Evolutionary conservation across 2,113 vertebrate species (phyloP).

Genomic region (Plecotus auritus): DNA sequence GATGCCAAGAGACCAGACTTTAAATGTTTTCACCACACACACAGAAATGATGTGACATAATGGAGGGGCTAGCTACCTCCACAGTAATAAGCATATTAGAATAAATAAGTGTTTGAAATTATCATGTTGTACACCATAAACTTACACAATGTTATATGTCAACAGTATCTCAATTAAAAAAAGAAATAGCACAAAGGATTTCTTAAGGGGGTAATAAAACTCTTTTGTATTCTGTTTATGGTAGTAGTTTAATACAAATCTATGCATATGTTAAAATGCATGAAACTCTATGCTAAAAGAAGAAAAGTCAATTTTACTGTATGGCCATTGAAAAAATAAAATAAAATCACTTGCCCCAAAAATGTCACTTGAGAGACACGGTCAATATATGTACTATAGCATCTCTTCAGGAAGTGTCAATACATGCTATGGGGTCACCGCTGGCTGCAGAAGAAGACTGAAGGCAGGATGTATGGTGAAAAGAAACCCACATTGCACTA

Average conservation of each 20-base stretch:
- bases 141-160: background rate
- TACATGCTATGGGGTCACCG: background rate
- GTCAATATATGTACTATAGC: background rate
- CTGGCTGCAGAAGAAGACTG: background rate
- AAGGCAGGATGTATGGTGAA: background rate
- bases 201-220: background rate
- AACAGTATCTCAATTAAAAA: background rate
- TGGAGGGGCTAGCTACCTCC: background rate
- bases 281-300: background rate
- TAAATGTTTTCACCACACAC: background rate
- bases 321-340: background rate
- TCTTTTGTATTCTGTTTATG: background rate
- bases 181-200: background rate
- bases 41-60: background rate
- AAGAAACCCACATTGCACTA: background rate
- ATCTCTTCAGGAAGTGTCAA: background rate
- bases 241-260: background rate
- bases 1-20: background rate
- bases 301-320: background rate
- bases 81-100: too few relatives aligned
- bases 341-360: background rate
- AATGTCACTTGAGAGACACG: background rate
- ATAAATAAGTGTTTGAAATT: background rate
- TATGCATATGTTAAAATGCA: background rate
- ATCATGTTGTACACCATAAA: background rate